Percentiles rank a stretch among this genome's conserved stretches.
phyloP scores from a whole-genome alignment of 1,140 invertebrate genomes.

The Armadillidium nasatum region DNA sequence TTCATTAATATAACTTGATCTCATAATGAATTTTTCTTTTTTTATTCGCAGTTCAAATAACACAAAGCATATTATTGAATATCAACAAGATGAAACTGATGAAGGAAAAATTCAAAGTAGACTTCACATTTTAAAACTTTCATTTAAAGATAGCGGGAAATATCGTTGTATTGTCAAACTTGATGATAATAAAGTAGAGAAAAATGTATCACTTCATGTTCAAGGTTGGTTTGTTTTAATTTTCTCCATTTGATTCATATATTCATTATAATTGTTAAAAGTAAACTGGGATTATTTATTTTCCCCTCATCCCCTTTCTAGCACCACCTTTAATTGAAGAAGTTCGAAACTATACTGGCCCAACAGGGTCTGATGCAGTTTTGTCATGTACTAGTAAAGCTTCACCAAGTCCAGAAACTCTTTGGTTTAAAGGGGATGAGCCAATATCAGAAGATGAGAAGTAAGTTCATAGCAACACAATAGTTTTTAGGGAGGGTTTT shows the following conservation, averaged over 20 bases:
- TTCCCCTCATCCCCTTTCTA: not conserved
- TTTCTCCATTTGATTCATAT: no score
- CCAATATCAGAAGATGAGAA: not conserved
- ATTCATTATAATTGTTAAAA: no score
- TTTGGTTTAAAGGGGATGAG: not conserved
- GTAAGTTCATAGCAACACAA: not conserved
- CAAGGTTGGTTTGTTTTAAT: not conserved
- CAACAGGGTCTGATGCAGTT: not conserved
- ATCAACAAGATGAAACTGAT: not conserved
- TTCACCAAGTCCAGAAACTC: not conserved
- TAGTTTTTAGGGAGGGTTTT: no score
- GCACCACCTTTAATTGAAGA: not conserved
- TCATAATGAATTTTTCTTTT: not conserved
- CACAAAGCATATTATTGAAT: not conserved
- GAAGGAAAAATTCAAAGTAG: not conserved
- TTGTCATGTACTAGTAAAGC: conserved; percentile 7
- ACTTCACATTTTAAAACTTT: not conserved
- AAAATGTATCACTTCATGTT: not conserved
- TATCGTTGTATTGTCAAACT: not conserved
- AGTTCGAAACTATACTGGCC: not conserved
- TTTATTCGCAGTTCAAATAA: not conserved
- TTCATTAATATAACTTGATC: not conserved
- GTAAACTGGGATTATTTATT: no score
- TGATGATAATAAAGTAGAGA: not conserved
- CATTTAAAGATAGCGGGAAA: not conserved